phyloP scores from a whole-genome alignment of 2,797 vertebrate genomes.

The Sebastes hopkinsi region DNA sequence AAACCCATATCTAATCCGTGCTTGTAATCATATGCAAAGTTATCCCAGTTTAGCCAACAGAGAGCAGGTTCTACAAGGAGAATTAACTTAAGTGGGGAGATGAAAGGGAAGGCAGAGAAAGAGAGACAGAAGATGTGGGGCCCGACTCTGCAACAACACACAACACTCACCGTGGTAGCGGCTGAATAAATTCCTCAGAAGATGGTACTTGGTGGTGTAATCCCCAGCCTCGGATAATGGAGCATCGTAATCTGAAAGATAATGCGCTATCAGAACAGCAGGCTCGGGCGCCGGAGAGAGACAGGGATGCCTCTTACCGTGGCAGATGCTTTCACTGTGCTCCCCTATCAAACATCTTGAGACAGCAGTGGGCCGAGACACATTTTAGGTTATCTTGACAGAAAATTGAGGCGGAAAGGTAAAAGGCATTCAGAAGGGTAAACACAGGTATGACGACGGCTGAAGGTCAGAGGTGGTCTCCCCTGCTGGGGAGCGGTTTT shows the following conservation, averaged over 20 bases:
- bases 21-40: conserved; percentile 62
- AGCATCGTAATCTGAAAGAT: conserved; percentile 92
- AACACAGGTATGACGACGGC: conserved; percentile 28
- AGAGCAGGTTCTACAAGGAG: conserved; percentile 56
- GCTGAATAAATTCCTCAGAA: conserved; percentile 87
- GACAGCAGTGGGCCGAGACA: conserved; percentile 54
- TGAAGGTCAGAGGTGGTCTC: conserved; percentile 53
- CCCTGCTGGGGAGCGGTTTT: neutral
- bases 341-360: conserved; percentile 71
- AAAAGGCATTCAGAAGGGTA: conserved; percentile 38
- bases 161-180: conserved; percentile 83
- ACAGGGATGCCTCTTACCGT: conserved; percentile 51
- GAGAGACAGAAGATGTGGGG: conserved; percentile 31
- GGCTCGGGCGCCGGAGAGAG: conserved; percentile 53
- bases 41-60: conserved; percentile 56
- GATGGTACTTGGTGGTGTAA: conserved; percentile 91
- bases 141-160: conserved; percentile 49
- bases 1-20: conserved; percentile 20
- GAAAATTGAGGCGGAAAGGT: conserved; percentile 42
- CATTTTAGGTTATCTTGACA: conserved; percentile 70
- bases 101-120: conserved; percentile 42
- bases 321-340: conserved; percentile 62
- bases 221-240: conserved; percentile 93
- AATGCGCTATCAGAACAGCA: conserved; percentile 77
- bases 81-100: conserved; percentile 55